Conservation (phyloP, 2,113 vertebrate species). For the Dissostichus mawsoni region DNA sequence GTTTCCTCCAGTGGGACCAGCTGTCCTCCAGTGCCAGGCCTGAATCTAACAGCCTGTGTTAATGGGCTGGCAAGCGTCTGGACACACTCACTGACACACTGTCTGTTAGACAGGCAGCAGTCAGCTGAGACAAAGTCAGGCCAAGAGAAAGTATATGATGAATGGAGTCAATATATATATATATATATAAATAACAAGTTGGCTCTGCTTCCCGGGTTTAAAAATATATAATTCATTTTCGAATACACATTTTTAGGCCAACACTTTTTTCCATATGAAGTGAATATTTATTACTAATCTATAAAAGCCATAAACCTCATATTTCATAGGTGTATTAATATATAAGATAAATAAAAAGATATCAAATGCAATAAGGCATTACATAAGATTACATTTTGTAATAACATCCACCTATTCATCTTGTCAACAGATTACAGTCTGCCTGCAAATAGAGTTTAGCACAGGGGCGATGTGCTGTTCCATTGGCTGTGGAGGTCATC, state of each 20-base stretch:
- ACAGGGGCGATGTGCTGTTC: background rate
- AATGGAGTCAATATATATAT: too few species aligned
- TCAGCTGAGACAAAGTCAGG: constrained; percentile 1
- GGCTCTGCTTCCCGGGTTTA: background rate
- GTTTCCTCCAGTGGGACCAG: constrained; percentile 51
- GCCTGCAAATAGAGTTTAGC: background rate
- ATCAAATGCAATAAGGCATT: background rate
- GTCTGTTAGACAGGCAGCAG: constrained; percentile 16
- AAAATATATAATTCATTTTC: too few species aligned
- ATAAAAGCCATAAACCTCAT: background rate
- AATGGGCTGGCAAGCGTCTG: constrained; percentile 37
- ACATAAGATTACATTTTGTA: too few species aligned
- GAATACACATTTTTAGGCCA: too few species aligned
- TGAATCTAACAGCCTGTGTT: constrained; percentile 48
- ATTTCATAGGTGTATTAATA: background rate
- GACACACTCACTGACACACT: constrained; percentile 26
- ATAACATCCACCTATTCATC: background rate
- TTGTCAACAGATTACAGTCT: too few species aligned
- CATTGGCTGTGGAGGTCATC: background rate
- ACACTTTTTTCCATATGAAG: background rate
- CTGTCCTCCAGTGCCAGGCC: constrained; percentile 55
- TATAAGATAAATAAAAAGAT: background rate
- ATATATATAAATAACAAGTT: background rate
- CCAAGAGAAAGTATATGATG: background rate
- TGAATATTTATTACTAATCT: background rate